phyloP scores from a whole-genome alignment of 2,888 invertebrate genomes.

The Pandemis cinnamomeana region DNA sequence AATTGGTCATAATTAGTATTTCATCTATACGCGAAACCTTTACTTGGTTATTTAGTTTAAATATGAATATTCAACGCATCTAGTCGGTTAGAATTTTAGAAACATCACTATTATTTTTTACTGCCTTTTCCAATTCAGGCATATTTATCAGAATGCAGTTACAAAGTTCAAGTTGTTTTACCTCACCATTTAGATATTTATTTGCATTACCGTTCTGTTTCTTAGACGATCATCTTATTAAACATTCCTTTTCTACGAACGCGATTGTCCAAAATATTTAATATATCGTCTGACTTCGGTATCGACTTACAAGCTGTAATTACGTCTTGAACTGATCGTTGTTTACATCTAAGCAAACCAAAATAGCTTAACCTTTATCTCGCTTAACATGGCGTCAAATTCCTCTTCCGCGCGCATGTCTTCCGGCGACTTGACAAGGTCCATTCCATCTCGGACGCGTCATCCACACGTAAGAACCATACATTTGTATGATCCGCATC shows the following conservation, averaged over 20 bases:
- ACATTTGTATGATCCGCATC: neutral
- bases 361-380: slow-evolving; percentile 38
- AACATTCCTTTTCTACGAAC: neutral
- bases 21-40: slow-evolving; percentile 51
- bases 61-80: slow-evolving; percentile 40
- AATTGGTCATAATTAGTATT: slow-evolving; percentile 64
- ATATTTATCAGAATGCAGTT: too few relatives aligned
- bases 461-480: slow-evolving; percentile 1
- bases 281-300: neutral
- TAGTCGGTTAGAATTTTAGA: neutral
- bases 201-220: too few relatives aligned
- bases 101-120: neutral
- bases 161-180: neutral
- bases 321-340: slow-evolving; percentile 15
- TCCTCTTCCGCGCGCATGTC: slow-evolving; percentile 35
- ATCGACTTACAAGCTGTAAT: neutral
- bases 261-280: too few relatives aligned
- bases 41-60: slow-evolving; percentile 45
- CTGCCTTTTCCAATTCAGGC: too few relatives aligned
- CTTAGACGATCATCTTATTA: too few relatives aligned
- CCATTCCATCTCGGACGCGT: slow-evolving; percentile 13
- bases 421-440: slow-evolving; percentile 38
- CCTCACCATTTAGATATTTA: too few relatives aligned
- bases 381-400: slow-evolving; percentile 30
- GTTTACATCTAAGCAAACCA: slow-evolving; percentile 32